Base-by-base conservation (phyloP, 2,797 vertebrate genomes). In the Poeciliopsis paucimaculata region DNA sequence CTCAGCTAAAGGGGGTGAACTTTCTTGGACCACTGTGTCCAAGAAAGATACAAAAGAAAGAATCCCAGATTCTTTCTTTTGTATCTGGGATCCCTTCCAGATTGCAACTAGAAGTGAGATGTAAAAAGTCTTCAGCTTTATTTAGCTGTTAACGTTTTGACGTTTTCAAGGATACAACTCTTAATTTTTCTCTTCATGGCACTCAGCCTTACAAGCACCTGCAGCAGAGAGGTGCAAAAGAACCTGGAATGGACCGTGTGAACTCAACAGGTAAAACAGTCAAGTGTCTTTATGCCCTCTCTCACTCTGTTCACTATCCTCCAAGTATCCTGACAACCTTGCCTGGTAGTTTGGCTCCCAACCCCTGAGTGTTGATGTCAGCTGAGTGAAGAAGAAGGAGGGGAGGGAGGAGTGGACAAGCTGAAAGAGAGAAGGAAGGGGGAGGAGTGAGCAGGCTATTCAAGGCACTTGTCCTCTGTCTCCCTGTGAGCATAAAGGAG, bases 311-410 rank as follows among this genome's bases (percentile, higher is more conserved):
- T 95, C 92, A 94, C 78, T 82, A 55, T 86, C 84, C 81, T 94
- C 93, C 92, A 94, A 96, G 93, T 94, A 92, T 94, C 95, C 93
- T 89, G 92, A 95, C 93, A 95, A 94, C 94, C 93, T 93, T 86
- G 91, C 88, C 90, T 94, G 94, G 95, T 94, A 96, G 96, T 94
- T 94, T 96, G 95, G 94, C 95, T 95, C 91, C 80, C 85, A 91
- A 94, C 92, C 91, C 92, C 81, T 93, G 95, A 95, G 93, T 95
- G 94, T 95, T 96, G 94, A 94, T 95, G 95, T 96, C 96, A 96
- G 95, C 95, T 95, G 95, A 94, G 93, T 82, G 90, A 43, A 71
- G 68, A n/a, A 90, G 78, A 76, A 87, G 71, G 15, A 82, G 73
- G 76, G 47, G 75, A 70, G 66, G 76, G 64, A 46, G 75, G 53